Evolutionary conservation across 2,888 invertebrate genomes (phyloP).

Genomic region (Rhagium mordax): DNA sequence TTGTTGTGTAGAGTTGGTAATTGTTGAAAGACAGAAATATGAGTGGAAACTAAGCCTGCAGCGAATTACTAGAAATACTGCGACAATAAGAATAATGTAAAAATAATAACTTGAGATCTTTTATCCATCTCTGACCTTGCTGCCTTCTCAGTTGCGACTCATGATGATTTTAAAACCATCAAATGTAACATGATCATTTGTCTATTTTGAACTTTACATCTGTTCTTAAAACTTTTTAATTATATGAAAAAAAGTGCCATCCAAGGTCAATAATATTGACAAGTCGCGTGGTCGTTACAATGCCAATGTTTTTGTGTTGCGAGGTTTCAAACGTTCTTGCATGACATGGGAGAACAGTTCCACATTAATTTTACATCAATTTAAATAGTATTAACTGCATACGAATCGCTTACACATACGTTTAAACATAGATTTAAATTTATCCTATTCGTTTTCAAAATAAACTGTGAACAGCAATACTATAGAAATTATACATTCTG

Average conservation of each 20-base stretch:
- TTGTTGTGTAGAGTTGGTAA: too few species aligned
- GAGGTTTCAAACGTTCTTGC: conserved; percentile 38
- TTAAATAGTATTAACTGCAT: conserved; percentile 1
- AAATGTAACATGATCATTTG: conserved; percentile 37
- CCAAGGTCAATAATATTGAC: conserved; percentile 41
- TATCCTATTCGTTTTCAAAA: background rate
- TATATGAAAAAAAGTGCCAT: conserved; percentile 43
- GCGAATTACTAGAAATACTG: background rate
- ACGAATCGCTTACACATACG: background rate
- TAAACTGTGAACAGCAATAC: background rate
- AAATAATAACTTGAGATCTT: conserved; percentile 31
- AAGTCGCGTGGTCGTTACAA: conserved; percentile 38
- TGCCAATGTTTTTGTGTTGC: conserved; percentile 42
- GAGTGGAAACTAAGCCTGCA: background rate
- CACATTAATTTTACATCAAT: conserved; percentile 5
- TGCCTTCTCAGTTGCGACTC: conserved; percentile 26
- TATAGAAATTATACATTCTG: too few species aligned
- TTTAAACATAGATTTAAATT: background rate
- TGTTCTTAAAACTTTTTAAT: conserved; percentile 45
- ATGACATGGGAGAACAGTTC: conserved; percentile 34
- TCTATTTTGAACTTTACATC: conserved; percentile 43
- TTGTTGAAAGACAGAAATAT: background rate
- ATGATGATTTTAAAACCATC: conserved; percentile 26
- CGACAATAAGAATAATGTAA: conserved; percentile 20
- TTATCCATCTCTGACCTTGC: conserved; percentile 31